Conservation (phyloP, 2,888 invertebrate species). For the Drosophila kuntzei region DNA sequence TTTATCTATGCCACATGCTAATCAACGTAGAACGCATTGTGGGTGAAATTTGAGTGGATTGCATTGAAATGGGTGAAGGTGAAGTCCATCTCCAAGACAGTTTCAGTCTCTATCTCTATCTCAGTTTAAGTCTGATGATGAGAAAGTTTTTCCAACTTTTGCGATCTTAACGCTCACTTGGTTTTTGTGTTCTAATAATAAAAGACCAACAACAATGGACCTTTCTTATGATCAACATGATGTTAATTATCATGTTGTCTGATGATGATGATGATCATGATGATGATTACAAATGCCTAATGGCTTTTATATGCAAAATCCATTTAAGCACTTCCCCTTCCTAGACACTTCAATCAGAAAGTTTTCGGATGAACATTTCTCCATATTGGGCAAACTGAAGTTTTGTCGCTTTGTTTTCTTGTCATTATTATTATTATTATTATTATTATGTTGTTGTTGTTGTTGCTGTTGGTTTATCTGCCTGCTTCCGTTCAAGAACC, state of each 20-base stretch:
- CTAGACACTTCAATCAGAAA: slow-evolving; percentile 74
- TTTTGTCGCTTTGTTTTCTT: slow-evolving; percentile 29
- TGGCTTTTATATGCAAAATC: slow-evolving; percentile 74
- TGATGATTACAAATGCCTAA: slow-evolving; percentile 63
- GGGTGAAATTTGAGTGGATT: slow-evolving; percentile 50
- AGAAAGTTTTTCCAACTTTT: slow-evolving; percentile 65
- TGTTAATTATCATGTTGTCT: slow-evolving; percentile 1
- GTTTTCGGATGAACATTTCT: slow-evolving; percentile 52
- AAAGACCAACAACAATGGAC: slow-evolving; percentile 37
- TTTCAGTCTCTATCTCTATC: slow-evolving; percentile 19
- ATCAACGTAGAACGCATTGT: slow-evolving; percentile 62
- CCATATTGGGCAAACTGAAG: slow-evolving; percentile 67
- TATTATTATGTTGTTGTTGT: slow-evolving; percentile 9
- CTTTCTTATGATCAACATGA: slow-evolving; percentile 21
- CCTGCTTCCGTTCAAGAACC: slow-evolving; percentile 68
- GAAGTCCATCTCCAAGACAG: slow-evolving; percentile 52
- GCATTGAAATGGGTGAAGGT: slow-evolving; percentile 70
- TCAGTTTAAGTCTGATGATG: slow-evolving; percentile 53
- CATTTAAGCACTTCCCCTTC: slow-evolving; percentile 55
- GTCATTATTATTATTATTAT: slow-evolving; percentile 19
- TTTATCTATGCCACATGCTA: slow-evolving; percentile 79
- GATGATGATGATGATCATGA: slow-evolving; percentile 8
- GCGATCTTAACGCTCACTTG: slow-evolving; percentile 79
- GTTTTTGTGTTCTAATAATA: slow-evolving; percentile 78
- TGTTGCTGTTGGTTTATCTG: slow-evolving; percentile 51